These are phyloP conservation scores for Sebastes reedi DNA, from an alignment of 2,797 vertebrate genomes.

Conservation along the genomic window DNA sequence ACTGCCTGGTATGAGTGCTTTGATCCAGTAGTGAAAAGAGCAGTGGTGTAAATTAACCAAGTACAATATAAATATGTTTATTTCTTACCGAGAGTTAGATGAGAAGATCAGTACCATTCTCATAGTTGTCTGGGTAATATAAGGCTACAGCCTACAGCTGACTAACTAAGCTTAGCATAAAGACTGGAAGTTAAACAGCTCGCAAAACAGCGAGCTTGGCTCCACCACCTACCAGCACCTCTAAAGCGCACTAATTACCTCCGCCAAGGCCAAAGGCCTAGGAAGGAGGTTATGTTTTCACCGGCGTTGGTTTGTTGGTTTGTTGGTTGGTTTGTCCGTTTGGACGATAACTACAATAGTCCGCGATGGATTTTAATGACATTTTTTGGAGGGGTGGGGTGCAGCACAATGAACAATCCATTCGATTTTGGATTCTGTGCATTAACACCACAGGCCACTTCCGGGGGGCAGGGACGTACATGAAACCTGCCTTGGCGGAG, in stretches of 20 bases:
- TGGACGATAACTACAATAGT: rapidly evolving
- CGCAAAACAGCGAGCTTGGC: background rate
- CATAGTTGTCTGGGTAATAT: background rate
- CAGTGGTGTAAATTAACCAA: background rate
- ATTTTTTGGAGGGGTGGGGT: too few species aligned
- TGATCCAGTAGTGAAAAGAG: background rate
- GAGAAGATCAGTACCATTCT: background rate
- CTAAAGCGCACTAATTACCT: background rate
- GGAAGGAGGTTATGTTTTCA: too few species aligned
- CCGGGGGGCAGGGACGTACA: too few species aligned
- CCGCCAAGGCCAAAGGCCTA: too few species aligned
- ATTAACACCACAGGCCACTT: too few species aligned
- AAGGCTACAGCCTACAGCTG: background rate
- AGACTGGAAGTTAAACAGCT: background rate
- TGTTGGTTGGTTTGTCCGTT: too few species aligned
- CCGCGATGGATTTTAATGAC: too few species aligned
- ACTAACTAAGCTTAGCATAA: background rate
- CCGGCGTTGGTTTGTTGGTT: too few species aligned
- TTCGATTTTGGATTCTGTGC: too few species aligned
- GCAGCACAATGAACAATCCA: too few species aligned
- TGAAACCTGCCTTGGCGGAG: too few species aligned
- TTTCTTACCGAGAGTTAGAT: background rate
- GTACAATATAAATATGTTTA: too few species aligned
- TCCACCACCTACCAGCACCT: background rate
- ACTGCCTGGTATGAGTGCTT: background rate